phyloP scores from a whole-genome alignment of 2,797 vertebrate genomes.

The Mus spretus region DNA sequence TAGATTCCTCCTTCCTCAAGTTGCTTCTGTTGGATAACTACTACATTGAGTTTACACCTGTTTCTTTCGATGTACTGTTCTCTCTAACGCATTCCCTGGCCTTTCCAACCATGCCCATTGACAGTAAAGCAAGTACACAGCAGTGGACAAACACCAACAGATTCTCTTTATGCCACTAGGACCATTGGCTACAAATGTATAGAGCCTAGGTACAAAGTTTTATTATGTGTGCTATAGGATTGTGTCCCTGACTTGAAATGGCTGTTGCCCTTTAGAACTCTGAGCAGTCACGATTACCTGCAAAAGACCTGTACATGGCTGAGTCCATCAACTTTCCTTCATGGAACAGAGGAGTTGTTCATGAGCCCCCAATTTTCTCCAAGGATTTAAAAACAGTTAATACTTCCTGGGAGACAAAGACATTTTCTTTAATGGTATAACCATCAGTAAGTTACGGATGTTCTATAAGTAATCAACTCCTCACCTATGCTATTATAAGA shows the following conservation, averaged over 20 bases:
- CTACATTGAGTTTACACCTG: not conserved
- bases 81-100: slow-evolving; percentile 45
- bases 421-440: not conserved
- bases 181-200: not conserved
- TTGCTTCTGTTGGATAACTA: not conserved
- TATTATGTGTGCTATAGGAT: not conserved
- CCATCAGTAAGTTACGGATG: not conserved
- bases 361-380: not conserved
- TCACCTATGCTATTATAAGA: not conserved
- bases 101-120: slow-evolving; percentile 1
- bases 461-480: not conserved
- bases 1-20: not conserved
- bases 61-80: slow-evolving; percentile 19
- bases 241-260: not conserved
- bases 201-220: not conserved
- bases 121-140: not conserved
- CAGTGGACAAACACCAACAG: not conserved
- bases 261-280: not conserved
- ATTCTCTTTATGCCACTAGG: slow-evolving; percentile 14
- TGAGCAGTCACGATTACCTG: not conserved
- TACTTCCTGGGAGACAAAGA: not conserved
- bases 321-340: not conserved
- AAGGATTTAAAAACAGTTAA: not conserved
- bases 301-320: not conserved
- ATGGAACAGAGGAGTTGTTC: not conserved